Percentiles rank a stretch among this genome's conserved stretches.
These are phyloP conservation scores for Coecobrya sp. DNA, from an alignment of 2,888 invertebrate genomes.

Conservation along the genomic window DNA sequence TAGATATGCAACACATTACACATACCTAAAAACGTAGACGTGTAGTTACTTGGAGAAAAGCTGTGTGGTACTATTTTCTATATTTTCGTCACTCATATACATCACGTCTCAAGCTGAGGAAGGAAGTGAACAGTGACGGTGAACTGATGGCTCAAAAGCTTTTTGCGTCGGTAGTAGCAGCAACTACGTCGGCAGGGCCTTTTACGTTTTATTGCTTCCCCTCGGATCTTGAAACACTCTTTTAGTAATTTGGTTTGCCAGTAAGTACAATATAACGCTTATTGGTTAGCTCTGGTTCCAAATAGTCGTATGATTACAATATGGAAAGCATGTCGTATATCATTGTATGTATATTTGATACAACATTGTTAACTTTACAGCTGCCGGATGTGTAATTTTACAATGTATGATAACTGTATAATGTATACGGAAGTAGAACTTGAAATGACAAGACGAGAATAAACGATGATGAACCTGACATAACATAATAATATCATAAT, in stretches of 20 bases:
- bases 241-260: slow-evolving; percentile 16
- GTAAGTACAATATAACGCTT: not conserved
- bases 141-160: slow-evolving; percentile 12
- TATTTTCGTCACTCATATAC: not conserved
- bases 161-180: not conserved
- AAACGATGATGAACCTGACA: no score
- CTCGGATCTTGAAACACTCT: not conserved
- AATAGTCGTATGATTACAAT: not conserved
- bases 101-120: not conserved
- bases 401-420: not conserved
- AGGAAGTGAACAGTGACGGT: not conserved
- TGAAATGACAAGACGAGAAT: not conserved
- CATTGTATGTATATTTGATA: not conserved
- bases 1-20: not conserved
- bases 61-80: not conserved
- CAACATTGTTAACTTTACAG: not conserved
- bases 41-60: not conserved
- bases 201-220: slow-evolving; percentile 8
- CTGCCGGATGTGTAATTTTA: not conserved
- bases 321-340: not conserved
- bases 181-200: not conserved
- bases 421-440: not conserved
- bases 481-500: no score
- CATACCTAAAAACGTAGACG: not conserved
- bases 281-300: not conserved